Conservation (phyloP, 2,113 vertebrate genomes). For the Onychostoma macrolepis region DNA sequence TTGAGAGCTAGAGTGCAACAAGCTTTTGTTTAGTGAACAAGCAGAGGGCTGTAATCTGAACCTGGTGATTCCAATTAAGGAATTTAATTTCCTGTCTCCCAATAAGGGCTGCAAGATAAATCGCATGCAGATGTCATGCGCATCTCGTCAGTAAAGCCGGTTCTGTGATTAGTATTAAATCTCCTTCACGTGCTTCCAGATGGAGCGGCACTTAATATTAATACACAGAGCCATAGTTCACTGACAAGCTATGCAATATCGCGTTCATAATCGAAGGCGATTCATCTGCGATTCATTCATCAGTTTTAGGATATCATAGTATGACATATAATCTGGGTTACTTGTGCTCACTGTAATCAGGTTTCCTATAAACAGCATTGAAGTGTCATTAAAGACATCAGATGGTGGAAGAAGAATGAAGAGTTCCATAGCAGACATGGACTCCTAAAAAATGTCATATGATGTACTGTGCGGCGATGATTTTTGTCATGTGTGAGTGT, state of each 20-base stretch:
- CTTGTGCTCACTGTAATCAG: background rate
- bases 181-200: no score
- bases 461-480: slow-evolving; percentile 5
- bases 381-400: slow-evolving; percentile 1
- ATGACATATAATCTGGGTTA: background rate
- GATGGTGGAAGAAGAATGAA: background rate
- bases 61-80: slow-evolving; percentile 74
- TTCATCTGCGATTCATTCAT: background rate
- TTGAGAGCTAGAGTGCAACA: slow-evolving; percentile 50
- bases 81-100: slow-evolving; percentile 58
- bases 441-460: slow-evolving; percentile 3
- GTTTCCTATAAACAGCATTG: background rate
- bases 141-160: no score
- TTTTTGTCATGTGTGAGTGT: background rate
- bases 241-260: no score
- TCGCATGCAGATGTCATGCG: no score
- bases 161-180: no score
- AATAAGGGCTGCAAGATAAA: background rate
- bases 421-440: background rate
- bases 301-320: background rate
- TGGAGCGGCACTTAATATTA: no score
- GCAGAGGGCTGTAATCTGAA: slow-evolving; percentile 64
- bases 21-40: slow-evolving; percentile 49
- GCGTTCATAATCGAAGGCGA: no score
- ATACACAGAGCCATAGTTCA: no score